phyloP scores from a whole-genome alignment of 2,113 vertebrate species.

The Triplophysa dalaica region DNA sequence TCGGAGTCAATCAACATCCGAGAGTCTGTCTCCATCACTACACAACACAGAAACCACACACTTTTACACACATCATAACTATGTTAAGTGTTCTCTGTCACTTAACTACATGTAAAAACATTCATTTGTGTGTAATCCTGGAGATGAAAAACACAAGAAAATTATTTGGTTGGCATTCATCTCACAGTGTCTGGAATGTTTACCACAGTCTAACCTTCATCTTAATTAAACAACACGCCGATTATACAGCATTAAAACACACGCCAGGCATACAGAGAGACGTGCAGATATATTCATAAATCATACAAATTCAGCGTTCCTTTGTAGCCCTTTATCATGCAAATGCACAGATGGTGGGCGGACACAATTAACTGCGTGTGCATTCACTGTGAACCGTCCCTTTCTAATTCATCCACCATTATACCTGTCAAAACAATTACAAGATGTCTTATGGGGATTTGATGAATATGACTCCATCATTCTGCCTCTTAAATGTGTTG shows the following conservation, averaged over 20 bases:
- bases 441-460: neutral
- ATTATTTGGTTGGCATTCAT: neutral
- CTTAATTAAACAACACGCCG: neutral
- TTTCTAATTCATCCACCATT: slow-evolving; percentile 29
- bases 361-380: slow-evolving; percentile 14
- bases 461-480: neutral
- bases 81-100: no score
- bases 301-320: slow-evolving; percentile 10
- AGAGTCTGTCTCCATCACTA: neutral
- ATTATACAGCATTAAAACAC: neutral
- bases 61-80: no score
- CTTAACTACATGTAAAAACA: no score
- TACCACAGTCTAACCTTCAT: slow-evolving; percentile 44
- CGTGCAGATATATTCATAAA: neutral
- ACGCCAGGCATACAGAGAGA: neutral
- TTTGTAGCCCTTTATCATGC: slow-evolving; percentile 37
- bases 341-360: slow-evolving; percentile 23
- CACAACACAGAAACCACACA: neutral
- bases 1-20: no score
- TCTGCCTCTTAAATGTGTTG: neutral
- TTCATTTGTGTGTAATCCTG: no score
- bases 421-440: slow-evolving; percentile 37
- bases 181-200: slow-evolving; percentile 49
- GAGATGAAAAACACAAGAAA: neutral
- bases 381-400: slow-evolving; percentile 1